Conservation (phyloP, 1,140 invertebrate species). For the Ostrea denselamellosa region DNA sequence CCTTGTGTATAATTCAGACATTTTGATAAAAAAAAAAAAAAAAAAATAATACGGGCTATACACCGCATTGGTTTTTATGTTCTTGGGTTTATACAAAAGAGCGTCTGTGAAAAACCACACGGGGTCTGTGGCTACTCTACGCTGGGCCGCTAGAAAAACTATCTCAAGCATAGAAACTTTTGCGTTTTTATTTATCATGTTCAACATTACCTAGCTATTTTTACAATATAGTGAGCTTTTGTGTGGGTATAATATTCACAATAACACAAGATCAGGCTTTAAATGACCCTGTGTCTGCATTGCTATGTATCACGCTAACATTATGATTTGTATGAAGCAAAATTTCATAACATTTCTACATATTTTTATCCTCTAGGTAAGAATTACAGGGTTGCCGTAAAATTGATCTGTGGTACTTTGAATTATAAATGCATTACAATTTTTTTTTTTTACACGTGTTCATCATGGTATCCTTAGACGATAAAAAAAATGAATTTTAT, state of each 20-base stretch:
- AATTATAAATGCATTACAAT: neutral
- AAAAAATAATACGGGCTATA: neutral
- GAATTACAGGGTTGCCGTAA: no score
- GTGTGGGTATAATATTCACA: neutral
- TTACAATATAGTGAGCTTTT: neutral
- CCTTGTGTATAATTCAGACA: constrained; percentile 2
- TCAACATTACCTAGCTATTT: constrained; percentile 4
- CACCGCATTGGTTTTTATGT: neutral
- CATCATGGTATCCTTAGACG: neutral
- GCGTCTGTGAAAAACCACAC: constrained; percentile 6
- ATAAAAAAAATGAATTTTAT: neutral
- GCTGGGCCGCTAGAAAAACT: neutral
- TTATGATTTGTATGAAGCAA: constrained; percentile 3
- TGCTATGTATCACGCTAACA: constrained; percentile 4
- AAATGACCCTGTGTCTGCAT: neutral
- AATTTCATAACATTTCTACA: neutral
- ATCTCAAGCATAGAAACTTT: constrained; percentile 24
- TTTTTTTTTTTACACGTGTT: neutral
- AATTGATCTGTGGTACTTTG: no score
- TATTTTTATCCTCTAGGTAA: no score
- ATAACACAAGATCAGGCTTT: neutral
- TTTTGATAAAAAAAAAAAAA: neutral
- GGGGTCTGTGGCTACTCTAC: neutral
- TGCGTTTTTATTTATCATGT: constrained; percentile 26
- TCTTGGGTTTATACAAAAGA: constrained; percentile 16